Conservation (phyloP, 2,113 vertebrate genomes). For the Solea senegalensis region DNA sequence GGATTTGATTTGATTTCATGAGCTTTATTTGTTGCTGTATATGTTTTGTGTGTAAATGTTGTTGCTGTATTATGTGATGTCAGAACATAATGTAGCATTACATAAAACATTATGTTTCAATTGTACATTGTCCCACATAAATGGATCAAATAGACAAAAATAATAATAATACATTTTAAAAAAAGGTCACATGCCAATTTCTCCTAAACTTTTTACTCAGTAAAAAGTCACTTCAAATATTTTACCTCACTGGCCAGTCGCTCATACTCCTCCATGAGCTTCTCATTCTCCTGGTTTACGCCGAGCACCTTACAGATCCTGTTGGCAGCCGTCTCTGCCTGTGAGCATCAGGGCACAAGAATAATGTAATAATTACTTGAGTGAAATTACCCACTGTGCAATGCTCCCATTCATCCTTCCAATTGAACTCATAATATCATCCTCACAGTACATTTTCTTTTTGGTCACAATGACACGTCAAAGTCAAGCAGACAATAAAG, state of each 20-base stretch:
- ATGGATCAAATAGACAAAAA: no score
- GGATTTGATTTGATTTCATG: no score
- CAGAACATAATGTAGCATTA: no score
- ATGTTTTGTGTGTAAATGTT: no score
- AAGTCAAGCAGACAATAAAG: slow-evolving; percentile 10
- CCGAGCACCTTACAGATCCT: slow-evolving; percentile 98
- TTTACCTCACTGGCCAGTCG: slow-evolving; percentile 97
- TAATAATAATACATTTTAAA: no score
- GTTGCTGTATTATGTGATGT: no score
- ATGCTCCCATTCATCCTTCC: slow-evolving; percentile 7
- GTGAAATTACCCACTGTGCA: slow-evolving; percentile 7
- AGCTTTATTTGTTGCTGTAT: no score
- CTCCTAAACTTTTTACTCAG: no score
- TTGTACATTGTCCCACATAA: no score
- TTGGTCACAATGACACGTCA: slow-evolving; percentile 3
- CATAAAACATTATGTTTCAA: no score
- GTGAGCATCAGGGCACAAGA: slow-evolving; percentile 7
- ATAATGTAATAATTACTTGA: slow-evolving; percentile 16
- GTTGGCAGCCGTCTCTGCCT: slow-evolving; percentile 99
- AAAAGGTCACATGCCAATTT: no score
- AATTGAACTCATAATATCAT: slow-evolving; percentile 1
- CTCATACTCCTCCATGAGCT: slow-evolving; percentile 99
- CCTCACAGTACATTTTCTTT: neutral
- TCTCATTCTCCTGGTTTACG: slow-evolving; percentile 99
- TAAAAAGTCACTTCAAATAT: neutral